Percentiles rank a stretch among this genome's conserved stretches.
Evolutionary conservation across 2,113 vertebrate genomes (phyloP).

Genomic region (Nothocercus julius): DNA sequence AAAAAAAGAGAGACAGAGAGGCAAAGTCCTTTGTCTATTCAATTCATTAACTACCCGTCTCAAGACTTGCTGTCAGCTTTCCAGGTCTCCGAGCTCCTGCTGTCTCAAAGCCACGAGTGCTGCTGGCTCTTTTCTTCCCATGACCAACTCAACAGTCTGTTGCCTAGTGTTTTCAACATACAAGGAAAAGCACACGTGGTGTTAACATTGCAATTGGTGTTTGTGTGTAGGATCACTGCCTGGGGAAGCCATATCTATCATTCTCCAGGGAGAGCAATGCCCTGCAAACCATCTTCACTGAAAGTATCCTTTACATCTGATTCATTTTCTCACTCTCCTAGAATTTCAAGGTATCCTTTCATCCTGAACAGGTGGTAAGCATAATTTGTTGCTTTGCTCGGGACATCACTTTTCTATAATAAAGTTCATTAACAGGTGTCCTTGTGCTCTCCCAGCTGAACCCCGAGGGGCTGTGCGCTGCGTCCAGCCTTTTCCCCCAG

Average conservation of each 20-base stretch:
- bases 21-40: neutral
- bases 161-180: neutral
- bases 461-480: neutral
- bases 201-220: neutral
- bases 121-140: neutral
- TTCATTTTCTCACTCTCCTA: constrained; percentile 14
- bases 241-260: rapidly evolving
- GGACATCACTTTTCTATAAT: neutral
- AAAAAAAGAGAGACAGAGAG: neutral
- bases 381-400: neutral
- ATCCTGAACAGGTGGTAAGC: constrained; percentile 38
- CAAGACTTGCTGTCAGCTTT: neutral
- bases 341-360: constrained; percentile 56
- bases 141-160: neutral
- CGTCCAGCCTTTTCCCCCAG: neutral
- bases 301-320: constrained; percentile 41
- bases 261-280: neutral
- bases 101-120: neutral
- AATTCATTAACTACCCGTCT: neutral
- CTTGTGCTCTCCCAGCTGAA: neutral
- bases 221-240: neutral
- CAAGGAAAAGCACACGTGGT: neutral
- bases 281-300: neutral
- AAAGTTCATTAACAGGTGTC: neutral
- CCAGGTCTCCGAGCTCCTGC: neutral